Base-by-base conservation (phyloP, 2,888 invertebrate genomes). In the Lasioglossum leucozonium region DNA sequence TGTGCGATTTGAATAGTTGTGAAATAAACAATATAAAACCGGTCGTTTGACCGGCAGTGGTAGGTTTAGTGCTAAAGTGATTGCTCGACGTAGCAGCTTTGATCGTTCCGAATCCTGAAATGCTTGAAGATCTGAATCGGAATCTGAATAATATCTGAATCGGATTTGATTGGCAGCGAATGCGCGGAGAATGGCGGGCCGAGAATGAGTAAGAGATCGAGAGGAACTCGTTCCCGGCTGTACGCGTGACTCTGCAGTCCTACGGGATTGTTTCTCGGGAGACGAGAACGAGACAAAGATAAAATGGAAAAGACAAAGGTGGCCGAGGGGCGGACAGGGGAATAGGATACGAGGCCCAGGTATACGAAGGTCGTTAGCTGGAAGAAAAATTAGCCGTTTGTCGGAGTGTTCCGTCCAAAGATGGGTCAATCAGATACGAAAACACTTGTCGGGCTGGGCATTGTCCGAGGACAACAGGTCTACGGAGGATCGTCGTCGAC, bases 361-460 rank as follows among this genome's bases (percentile, higher is more conserved):
- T 92, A 92, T 91, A 90, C 87, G 90, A 91, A 92, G 92, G 91
- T 93, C 92, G 93, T 93, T 93, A 93, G 91, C 91, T 91, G 82
- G 89, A 89, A 93, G 92, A 93, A 93, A 93, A 93, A 92, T 93
- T 93, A 92, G 92, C 90, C 92, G 92, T 93, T 93, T 92, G 92
- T 91, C 90, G 89, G 89, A 84, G 82, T 58, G 77, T 84, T 74
- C 81, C 83, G 79, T 80, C 82, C 77, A 77, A 87, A 93, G 94
- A 94, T 93, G 93, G 93, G 94, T 93, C 93, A 93, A 94, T 94
- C 93, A 93, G 94, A 94, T 93, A 94, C 84, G 93, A 93, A 93
- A 93, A 94, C 93, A 93, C 91, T 93, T 93, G 94, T 94, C 91
- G 90, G 90, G 82, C 76, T 86, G 89, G 83, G 90, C 90, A 93